These are phyloP conservation scores for Plutella xylostella DNA, from an alignment of 2,888 invertebrate genomes.

Conservation along the genomic window DNA sequence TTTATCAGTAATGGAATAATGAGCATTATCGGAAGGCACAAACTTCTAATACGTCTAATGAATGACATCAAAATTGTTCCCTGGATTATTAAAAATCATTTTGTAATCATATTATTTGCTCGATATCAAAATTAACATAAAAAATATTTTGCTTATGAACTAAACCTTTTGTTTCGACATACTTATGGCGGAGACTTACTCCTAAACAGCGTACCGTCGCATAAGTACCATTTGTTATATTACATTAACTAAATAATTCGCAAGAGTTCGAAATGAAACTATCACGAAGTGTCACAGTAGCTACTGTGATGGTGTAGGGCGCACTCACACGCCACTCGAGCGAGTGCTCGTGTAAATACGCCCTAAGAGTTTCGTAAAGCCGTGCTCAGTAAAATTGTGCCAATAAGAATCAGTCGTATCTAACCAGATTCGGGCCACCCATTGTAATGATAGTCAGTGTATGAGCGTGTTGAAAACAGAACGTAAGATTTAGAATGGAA, in stretches of 20 bases:
- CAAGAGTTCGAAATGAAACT: constrained; percentile 39
- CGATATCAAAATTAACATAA: constrained; percentile 4
- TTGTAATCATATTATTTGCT: neutral
- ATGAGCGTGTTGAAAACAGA: constrained; percentile 29
- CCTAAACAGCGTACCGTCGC: constrained; percentile 18
- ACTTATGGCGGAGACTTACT: constrained; percentile 64
- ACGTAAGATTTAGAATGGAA: constrained; percentile 25
- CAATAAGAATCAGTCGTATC: constrained; percentile 34
- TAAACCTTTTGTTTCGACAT: constrained; percentile 29
- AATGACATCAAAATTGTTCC: constrained; percentile 28
- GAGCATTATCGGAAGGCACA: constrained; percentile 46
- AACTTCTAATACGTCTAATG: constrained; percentile 25
- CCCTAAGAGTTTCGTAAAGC: constrained; percentile 57
- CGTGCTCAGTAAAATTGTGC: constrained; percentile 58
- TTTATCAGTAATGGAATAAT: constrained; percentile 27
- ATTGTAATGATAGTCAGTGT: constrained; percentile 42
- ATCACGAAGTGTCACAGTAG: constrained; percentile 34
- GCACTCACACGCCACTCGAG: neutral
- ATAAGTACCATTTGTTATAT: constrained; percentile 3
- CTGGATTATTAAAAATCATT: constrained; percentile 14
- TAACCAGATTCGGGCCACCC: constrained; percentile 69
- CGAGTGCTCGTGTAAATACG: neutral
- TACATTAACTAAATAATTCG: constrained; percentile 43
- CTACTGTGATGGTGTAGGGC: constrained; percentile 1
- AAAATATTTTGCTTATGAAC: constrained; percentile 8